phyloP scores from a whole-genome alignment of 2,113 vertebrate species.

The Camelus dromedarius region DNA sequence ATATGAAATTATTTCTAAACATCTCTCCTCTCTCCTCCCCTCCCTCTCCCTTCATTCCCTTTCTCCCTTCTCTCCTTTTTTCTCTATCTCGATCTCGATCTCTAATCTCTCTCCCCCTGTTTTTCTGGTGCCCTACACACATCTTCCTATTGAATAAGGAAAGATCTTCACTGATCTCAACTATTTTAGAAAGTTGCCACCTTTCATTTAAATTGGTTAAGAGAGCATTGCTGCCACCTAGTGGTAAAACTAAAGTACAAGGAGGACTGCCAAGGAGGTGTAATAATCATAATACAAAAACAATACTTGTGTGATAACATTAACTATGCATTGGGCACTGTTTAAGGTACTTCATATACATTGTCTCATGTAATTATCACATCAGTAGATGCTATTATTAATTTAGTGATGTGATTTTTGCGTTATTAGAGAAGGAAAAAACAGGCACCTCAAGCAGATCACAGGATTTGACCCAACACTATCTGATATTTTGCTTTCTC shows the following conservation, averaged over 20 bases:
- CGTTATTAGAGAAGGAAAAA: slow-evolving; percentile 2
- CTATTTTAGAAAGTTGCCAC: not conserved
- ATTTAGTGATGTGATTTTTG: not conserved
- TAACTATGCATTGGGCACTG: not conserved
- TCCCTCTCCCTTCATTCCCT: not conserved
- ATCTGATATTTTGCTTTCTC: not conserved
- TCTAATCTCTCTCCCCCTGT: not conserved
- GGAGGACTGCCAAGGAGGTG: not conserved
- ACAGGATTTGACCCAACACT: not conserved
- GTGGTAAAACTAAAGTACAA: slow-evolving; percentile 37
- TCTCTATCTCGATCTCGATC: not conserved
- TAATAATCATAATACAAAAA: not conserved
- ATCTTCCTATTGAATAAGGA: not conserved
- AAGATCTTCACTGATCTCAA: not conserved
- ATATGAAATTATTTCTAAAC: slow-evolving; percentile 14
- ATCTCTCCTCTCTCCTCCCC: too few relatives aligned
- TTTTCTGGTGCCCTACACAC: not conserved
- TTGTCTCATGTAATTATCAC: not conserved
- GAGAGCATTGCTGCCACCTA: slow-evolving; percentile 68
- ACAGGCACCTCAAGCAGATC: not conserved
- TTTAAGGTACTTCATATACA: not conserved
- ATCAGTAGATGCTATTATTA: not conserved
- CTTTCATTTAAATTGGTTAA: not conserved
- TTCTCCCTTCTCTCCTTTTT: too few relatives aligned
- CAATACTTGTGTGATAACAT: not conserved